phyloP scores from a whole-genome alignment of 64 coral and sea anemone species.

The Actinia tenebrosa region DNA sequence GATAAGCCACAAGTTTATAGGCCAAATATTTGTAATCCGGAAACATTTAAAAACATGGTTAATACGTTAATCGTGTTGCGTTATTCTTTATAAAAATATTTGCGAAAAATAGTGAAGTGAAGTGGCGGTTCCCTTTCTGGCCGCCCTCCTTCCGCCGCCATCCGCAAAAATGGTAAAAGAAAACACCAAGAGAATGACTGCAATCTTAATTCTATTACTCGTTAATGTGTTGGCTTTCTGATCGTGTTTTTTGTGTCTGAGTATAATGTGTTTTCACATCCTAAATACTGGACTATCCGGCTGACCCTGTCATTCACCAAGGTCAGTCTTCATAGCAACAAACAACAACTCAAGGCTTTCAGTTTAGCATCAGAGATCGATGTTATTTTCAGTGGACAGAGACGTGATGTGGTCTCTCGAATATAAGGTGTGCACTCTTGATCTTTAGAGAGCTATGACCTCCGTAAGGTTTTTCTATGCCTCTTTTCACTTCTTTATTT shows the following conservation, averaged over 20 bases:
- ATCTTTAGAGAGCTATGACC: background rate
- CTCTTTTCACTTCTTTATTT: background rate
- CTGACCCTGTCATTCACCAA: background rate
- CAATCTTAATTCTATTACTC: background rate
- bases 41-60: background rate
- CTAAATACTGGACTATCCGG: background rate
- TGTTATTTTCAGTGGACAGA: background rate
- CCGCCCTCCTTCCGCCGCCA: background rate
- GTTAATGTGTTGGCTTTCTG: background rate
- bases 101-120: background rate
- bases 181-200: background rate
- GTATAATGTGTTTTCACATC: background rate
- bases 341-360: no score
- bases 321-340: background rate
- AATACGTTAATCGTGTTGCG: background rate
- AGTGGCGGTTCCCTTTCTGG: background rate
- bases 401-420: background rate
- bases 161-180: no score
- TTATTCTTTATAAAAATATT: background rate
- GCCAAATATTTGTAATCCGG: background rate
- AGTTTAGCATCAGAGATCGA: background rate
- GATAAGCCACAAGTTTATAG: background rate
- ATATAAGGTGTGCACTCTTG: background rate
- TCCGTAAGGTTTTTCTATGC: background rate
- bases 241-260: background rate